These are phyloP conservation scores for Eulimnadia texana DNA, from an alignment of 1,140 invertebrate genomes.

Conservation along the genomic window DNA sequence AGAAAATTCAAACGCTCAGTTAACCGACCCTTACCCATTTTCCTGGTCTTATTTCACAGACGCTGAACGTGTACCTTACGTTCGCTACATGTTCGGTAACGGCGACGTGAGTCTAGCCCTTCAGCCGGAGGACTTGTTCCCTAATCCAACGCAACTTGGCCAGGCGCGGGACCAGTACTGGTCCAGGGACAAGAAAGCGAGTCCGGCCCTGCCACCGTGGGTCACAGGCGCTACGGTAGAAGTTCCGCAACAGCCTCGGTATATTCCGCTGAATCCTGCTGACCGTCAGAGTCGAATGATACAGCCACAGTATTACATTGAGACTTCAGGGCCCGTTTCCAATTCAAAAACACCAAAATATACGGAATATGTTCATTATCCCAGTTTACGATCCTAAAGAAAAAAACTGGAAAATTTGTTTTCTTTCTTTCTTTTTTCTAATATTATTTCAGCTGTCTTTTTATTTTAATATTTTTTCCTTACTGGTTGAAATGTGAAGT, in stretches of 20 bases:
- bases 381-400: background rate
- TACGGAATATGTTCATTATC: background rate
- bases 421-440: background rate
- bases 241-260: background rate
- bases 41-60: background rate
- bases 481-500: no score
- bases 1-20: background rate
- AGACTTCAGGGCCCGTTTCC: background rate
- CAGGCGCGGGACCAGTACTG: constrained; percentile 9
- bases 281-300: constrained; percentile 12
- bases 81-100: background rate
- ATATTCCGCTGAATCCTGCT: constrained; percentile 14
- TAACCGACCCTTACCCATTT: background rate
- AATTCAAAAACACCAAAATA: background rate
- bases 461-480: background rate
- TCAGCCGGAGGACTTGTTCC: background rate
- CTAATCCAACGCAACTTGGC: background rate
- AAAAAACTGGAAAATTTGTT: background rate
- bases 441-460: background rate
- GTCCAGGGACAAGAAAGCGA: background rate
- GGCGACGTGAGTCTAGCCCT: background rate
- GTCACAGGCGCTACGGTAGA: background rate
- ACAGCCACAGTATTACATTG: constrained; percentile 8
- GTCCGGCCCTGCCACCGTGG: background rate
- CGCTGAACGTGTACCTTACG: background rate